Conservation (phyloP, 2,797 vertebrate genomes). For the Scyliorhinus canicula region DNA sequence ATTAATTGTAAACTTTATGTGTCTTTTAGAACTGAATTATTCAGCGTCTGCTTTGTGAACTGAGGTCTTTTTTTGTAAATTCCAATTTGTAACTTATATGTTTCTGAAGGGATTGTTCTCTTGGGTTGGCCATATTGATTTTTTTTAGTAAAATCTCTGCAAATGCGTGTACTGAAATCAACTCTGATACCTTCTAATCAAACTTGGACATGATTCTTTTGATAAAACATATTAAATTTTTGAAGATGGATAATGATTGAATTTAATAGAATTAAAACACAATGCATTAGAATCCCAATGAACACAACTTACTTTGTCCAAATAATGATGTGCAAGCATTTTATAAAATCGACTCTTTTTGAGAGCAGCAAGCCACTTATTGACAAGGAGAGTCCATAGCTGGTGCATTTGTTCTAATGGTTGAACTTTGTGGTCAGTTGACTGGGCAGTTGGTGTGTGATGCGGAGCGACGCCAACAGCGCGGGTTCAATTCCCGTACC, state of each 20-base stretch:
- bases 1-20: neutral
- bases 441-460: too few relatives aligned
- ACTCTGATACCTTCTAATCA: neutral
- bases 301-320: neutral
- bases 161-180: neutral
- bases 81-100: conserved; percentile 43
- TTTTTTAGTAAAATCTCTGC: conserved; percentile 51
- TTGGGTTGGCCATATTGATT: conserved; percentile 47
- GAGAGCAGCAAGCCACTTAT: neutral
- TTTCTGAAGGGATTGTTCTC: conserved; percentile 48
- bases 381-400: too few relatives aligned
- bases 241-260: neutral
- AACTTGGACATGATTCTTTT: neutral
- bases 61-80: conserved; percentile 40
- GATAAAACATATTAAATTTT: neutral
- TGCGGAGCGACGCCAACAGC: too few relatives aligned
- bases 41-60: conserved; percentile 32
- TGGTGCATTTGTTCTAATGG: too few relatives aligned
- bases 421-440: too few relatives aligned
- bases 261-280: neutral
- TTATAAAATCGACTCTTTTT: neutral
- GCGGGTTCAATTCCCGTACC: too few relatives aligned
- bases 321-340: neutral
- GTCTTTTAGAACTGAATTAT: neutral
- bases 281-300: neutral